Evolutionary conservation across 1,140 invertebrate genomes (phyloP).

Genomic region (Rhopalosiphum maidis): DNA sequence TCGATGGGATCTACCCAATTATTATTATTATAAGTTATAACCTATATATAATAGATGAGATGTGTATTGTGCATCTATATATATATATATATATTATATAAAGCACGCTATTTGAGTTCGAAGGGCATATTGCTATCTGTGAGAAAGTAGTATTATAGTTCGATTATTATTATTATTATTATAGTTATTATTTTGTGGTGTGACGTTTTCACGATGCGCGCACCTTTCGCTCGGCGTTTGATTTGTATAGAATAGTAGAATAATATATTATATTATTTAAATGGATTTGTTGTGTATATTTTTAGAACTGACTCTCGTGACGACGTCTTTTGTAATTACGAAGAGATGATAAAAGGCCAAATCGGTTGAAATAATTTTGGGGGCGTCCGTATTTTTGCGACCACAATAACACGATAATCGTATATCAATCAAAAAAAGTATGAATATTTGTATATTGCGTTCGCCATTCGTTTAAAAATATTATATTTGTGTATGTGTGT

Average conservation of each 20-base stretch:
- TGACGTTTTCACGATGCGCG: neutral
- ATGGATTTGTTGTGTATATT: neutral
- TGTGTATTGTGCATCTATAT: neutral
- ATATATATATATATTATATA: neutral
- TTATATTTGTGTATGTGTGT: neutral
- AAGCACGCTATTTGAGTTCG: constrained; percentile 1
- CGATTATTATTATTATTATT: constrained; percentile 1
- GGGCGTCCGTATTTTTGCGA: neutral
- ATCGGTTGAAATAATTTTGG: neutral
- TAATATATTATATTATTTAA: constrained; percentile 15
- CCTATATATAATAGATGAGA: neutral
- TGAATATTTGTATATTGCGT: neutral
- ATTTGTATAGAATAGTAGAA: neutral
- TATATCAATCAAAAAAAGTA: neutral
- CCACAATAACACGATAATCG: neutral
- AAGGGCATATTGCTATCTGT: constrained; percentile 7
- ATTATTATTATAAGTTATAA: neutral
- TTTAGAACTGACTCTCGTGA: neutral
- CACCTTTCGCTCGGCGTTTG: neutral
- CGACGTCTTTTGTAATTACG: neutral
- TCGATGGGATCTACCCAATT: neutral
- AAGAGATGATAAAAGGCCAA: neutral
- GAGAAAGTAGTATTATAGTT: constrained; percentile 10
- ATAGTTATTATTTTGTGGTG: neutral
- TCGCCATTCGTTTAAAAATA: neutral